These are phyloP conservation scores for Pachyrhynchus sulphureomaculatus DNA, from an alignment of 1,140 invertebrate genomes.

Conservation along the genomic window DNA sequence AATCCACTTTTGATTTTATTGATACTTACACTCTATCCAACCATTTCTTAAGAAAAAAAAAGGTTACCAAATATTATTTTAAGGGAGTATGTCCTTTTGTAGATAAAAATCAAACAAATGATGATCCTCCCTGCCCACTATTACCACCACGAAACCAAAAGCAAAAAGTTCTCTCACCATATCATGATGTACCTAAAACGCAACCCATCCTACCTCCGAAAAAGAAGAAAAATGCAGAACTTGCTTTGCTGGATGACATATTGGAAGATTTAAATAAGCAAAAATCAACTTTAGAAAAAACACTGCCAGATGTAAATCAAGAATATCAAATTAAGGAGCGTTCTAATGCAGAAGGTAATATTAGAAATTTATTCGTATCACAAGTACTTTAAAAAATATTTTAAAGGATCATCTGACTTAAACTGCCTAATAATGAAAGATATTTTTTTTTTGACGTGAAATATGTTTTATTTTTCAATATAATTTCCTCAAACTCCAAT, in stretches of 20 bases:
- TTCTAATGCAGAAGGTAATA: not conserved
- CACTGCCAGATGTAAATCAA: not conserved
- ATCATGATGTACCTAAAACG: slow-evolving; percentile 37
- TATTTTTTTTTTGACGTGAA: no score
- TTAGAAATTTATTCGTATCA: no score
- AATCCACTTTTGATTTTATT: no score
- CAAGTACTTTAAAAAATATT: no score
- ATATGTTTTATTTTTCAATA: no score
- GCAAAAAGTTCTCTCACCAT: slow-evolving; percentile 11
- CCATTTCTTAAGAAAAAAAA: no score
- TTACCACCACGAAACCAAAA: slow-evolving; percentile 26
- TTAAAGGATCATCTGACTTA: no score
- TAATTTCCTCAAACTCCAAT: no score
- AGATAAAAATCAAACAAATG: not conserved
- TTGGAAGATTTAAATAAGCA: slow-evolving; percentile 38
- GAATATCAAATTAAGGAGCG: not conserved
- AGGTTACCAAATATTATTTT: no score
- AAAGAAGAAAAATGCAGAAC: not conserved
- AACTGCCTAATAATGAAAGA: no score
- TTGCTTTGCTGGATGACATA: slow-evolving; percentile 37
- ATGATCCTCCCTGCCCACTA: slow-evolving; percentile 9
- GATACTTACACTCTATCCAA: no score
- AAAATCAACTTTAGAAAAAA: slow-evolving; percentile 13
- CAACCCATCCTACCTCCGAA: slow-evolving; percentile 18
- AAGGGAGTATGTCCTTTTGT: no score